These are phyloP conservation scores for Campoletis sonorensis DNA, from an alignment of 1,140 invertebrate species.

Conservation along the genomic window DNA sequence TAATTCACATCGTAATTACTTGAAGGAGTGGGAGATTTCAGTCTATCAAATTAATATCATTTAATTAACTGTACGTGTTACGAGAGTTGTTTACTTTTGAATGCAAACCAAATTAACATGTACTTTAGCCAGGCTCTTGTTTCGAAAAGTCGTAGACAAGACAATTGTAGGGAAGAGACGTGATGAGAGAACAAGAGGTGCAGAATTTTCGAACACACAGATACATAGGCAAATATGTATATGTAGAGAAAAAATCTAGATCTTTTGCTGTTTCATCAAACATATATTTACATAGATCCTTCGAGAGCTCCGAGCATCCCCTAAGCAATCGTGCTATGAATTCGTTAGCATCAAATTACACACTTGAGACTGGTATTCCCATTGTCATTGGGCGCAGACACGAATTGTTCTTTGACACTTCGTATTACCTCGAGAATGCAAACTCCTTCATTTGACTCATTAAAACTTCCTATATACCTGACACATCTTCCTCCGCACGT, in stretches of 20 bases:
- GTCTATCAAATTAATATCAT: not conserved
- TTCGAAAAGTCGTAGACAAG: not conserved
- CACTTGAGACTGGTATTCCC: conserved; percentile 24
- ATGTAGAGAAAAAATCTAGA: not conserved
- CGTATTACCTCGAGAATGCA: not conserved
- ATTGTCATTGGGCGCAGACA: not conserved
- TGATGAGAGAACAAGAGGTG: not conserved
- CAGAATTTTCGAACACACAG: not conserved
- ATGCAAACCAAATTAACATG: not conserved
- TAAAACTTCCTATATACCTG: not conserved
- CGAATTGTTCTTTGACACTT: not conserved
- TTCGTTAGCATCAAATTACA: conserved; percentile 51
- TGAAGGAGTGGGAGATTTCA: too few relatives aligned
- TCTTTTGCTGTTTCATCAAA: not conserved
- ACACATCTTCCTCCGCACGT: not conserved
- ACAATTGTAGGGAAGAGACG: not conserved
- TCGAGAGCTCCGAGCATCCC: not conserved
- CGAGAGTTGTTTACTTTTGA: not conserved
- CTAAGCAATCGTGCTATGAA: conserved; percentile 39
- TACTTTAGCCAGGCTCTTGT: not conserved
- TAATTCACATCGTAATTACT: too few relatives aligned
- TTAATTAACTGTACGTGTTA: not conserved
- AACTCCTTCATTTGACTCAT: conserved; percentile 4
- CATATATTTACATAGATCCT: not conserved
- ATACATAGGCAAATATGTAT: not conserved